Conservation (phyloP, 2,888 invertebrate species). For the Ormyrus rosae region DNA sequence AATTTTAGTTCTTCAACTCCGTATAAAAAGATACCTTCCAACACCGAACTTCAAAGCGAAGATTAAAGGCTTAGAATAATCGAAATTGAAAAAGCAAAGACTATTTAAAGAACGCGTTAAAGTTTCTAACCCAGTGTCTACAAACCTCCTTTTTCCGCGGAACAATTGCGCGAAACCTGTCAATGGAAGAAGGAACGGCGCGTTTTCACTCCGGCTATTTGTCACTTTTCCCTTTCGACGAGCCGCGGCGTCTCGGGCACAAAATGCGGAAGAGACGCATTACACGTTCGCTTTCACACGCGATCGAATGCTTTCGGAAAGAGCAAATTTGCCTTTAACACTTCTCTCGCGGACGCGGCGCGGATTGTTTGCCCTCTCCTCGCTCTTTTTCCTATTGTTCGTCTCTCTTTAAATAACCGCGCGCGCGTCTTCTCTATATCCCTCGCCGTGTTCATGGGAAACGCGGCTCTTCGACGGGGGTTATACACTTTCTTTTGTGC, state of each 20-base stretch:
- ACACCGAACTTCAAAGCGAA: too few relatives aligned
- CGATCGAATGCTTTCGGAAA: slow-evolving; percentile 38
- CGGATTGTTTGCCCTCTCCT: background rate
- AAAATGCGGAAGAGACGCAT: slow-evolving; percentile 18
- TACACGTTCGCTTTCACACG: slow-evolving; percentile 42
- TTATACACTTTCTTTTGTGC: background rate
- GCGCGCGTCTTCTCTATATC: background rate
- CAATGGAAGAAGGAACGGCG: background rate
- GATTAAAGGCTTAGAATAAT: too few relatives aligned
- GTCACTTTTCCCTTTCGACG: slow-evolving; percentile 43
- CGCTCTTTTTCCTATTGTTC: background rate
- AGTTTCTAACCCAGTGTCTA: too few relatives aligned
- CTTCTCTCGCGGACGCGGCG: slow-evolving; percentile 9
- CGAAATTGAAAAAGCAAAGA: too few relatives aligned
- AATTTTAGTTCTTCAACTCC: too few relatives aligned
- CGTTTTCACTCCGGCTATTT: slow-evolving; percentile 39
- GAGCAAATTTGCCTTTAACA: slow-evolving; percentile 43
- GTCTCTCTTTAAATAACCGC: slow-evolving; percentile 7
- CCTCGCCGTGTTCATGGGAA: background rate
- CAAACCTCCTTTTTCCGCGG: too few relatives aligned
- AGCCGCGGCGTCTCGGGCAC: background rate
- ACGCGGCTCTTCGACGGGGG: background rate
- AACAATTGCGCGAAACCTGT: slow-evolving; percentile 5
- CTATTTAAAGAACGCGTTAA: too few relatives aligned
- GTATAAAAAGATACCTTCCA: too few relatives aligned